phyloP scores from a whole-genome alignment of 1,140 invertebrate species.

The Babylonia areolata region DNA sequence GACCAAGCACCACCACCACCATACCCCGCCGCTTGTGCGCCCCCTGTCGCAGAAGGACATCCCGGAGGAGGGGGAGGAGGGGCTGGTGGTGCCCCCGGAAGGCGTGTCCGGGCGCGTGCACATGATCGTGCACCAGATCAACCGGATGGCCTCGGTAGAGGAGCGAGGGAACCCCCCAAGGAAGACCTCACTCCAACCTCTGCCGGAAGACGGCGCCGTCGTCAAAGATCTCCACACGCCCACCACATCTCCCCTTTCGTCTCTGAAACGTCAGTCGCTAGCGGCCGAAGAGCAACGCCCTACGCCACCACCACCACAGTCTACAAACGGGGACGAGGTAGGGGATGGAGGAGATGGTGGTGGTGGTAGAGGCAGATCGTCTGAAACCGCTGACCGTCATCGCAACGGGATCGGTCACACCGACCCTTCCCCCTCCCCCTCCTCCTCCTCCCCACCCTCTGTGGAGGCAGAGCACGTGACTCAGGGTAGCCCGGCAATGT shows the following conservation, averaged over 20 bases:
- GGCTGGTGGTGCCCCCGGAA: neutral
- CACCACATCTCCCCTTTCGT: too few relatives aligned
- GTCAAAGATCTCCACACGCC: too few relatives aligned
- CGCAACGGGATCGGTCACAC: neutral
- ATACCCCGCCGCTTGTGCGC: neutral
- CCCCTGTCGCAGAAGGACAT: neutral
- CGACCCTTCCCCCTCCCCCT: neutral
- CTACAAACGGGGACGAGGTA: too few relatives aligned
- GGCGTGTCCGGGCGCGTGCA: neutral
- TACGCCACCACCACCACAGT: too few relatives aligned
- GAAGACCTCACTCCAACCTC: neutral
- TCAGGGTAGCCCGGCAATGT: neutral
- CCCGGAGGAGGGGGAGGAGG: neutral
- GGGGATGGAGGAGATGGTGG: too few relatives aligned
- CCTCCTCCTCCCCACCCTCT: neutral
- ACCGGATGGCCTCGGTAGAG: slow-evolving; percentile 1
- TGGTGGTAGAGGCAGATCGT: too few relatives aligned
- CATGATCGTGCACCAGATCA: slow-evolving; percentile 25
- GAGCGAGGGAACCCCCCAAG: neutral
- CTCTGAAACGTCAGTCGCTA: too few relatives aligned
- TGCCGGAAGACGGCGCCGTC: too few relatives aligned
- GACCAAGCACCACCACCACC: neutral
- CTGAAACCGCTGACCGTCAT: neutral
- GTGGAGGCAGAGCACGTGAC: neutral
- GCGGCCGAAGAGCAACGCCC: too few relatives aligned